phyloP scores from a whole-genome alignment of 2,113 vertebrate species.

The Rhizomys pruinosus region DNA sequence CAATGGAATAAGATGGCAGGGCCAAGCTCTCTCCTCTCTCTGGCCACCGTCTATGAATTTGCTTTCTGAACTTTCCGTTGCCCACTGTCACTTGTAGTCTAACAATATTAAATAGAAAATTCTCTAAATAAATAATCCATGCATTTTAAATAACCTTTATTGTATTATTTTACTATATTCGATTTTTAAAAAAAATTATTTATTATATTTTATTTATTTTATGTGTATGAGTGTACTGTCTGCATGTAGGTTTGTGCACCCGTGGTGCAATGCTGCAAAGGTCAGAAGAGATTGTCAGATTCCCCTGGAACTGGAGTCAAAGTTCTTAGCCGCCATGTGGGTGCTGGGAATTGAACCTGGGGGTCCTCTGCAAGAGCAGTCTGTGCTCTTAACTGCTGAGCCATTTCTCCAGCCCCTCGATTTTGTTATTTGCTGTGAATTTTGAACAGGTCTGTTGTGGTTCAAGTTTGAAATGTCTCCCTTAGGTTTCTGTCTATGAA shows the following conservation, averaged over 20 bases:
- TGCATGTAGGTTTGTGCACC: no score
- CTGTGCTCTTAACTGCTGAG: no score
- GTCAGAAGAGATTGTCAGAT: no score
- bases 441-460: background rate
- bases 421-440: background rate
- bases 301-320: no score
- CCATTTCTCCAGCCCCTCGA: no score
- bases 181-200: no score
- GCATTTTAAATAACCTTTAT: background rate
- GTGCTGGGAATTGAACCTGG: no score
- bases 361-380: no score
- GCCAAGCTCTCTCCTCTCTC: background rate
- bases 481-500: background rate
- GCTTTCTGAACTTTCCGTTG: background rate
- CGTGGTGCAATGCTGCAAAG: no score
- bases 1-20: background rate
- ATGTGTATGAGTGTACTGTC: no score
- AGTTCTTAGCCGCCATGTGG: no score
- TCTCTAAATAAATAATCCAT: background rate
- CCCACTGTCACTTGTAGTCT: background rate
- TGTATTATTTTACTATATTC: background rate
- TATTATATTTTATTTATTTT: no score
- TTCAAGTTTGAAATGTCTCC: background rate
- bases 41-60: background rate
- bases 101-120: background rate